Evolutionary conservation across 64 coral and sea anemone species (phyloP).

Genomic region (Porites lutea): DNA sequence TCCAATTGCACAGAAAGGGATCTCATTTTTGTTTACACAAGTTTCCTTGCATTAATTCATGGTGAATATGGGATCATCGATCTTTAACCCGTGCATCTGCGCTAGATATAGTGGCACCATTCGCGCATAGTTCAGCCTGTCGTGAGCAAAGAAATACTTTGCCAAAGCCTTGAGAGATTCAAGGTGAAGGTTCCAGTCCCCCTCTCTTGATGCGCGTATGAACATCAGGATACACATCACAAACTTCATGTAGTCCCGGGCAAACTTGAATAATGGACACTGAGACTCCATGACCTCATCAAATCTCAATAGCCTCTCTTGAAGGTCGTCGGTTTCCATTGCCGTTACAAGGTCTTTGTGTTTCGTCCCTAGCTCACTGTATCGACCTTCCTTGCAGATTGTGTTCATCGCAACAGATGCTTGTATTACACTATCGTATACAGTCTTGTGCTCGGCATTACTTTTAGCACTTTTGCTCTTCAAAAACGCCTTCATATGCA

Average conservation of each 20-base stretch:
- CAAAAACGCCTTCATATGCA: slow-evolving; percentile 40
- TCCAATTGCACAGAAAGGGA: slow-evolving; percentile 69
- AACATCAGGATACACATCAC: slow-evolving; percentile 24
- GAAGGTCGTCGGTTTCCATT: slow-evolving; percentile 34
- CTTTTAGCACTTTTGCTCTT: slow-evolving; percentile 2
- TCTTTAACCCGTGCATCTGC: slow-evolving; percentile 2
- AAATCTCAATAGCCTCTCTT: slow-evolving; percentile 28
- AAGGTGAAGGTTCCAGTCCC: slow-evolving; percentile 54
- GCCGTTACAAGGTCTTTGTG: slow-evolving; percentile 2
- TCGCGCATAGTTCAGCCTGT: slow-evolving; percentile 37
- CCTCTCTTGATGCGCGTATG: slow-evolving; percentile 16
- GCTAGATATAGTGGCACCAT: slow-evolving; percentile 50
- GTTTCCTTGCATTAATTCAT: slow-evolving; percentile 16
- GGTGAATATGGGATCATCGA: slow-evolving; percentile 6
- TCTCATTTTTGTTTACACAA: slow-evolving; percentile 76
- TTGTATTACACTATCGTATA: not conserved
- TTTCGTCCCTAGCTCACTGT: slow-evolving; percentile 11
- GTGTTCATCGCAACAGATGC: slow-evolving; percentile 1
- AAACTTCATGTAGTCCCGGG: slow-evolving; percentile 14
- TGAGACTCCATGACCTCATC: slow-evolving; percentile 28
- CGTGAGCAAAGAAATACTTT: slow-evolving; percentile 62
- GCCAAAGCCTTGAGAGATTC: slow-evolving; percentile 40
- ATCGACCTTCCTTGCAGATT: slow-evolving; percentile 5
- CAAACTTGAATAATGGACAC: slow-evolving; percentile 30
- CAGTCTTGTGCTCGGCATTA: not conserved